Conservation (phyloP, 35 echinoderm and acorn worm genomes). For the Heliocidaris erythrogramma region DNA sequence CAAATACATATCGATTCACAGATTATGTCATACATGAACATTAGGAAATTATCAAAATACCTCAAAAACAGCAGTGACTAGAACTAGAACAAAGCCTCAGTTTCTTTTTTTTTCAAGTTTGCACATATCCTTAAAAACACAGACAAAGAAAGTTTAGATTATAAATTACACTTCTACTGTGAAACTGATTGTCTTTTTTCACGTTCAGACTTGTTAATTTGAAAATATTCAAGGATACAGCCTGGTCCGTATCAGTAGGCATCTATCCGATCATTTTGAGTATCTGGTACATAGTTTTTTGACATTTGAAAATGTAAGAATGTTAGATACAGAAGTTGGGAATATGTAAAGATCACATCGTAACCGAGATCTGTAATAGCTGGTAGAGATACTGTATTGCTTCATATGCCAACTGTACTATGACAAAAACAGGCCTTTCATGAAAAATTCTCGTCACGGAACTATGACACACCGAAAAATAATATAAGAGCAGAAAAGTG, state of each 20-base stretch:
- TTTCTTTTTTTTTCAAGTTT: background rate
- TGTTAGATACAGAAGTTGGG: background rate
- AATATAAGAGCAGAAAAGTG: background rate
- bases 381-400: background rate
- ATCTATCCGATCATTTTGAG: background rate
- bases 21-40: background rate
- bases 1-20: constrained; percentile 11
- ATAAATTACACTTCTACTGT: background rate
- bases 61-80: constrained; percentile 2
- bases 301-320: background rate
- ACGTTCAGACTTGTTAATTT: background rate
- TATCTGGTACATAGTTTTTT: background rate
- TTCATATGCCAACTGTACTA: background rate
- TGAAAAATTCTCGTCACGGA: background rate
- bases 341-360: background rate
- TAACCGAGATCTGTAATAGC: background rate
- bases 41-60: background rate
- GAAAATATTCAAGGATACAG: background rate
- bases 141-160: background rate
- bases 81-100: background rate
- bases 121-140: constrained; percentile 5
- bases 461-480: background rate
- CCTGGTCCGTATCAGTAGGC: background rate
- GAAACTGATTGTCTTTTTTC: background rate
- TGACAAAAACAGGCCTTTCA: background rate